Percentiles rank a stretch among this genome's conserved stretches.
phyloP scores from a whole-genome alignment of 2,797 vertebrate species.

The Scomberomorus guttatus region DNA sequence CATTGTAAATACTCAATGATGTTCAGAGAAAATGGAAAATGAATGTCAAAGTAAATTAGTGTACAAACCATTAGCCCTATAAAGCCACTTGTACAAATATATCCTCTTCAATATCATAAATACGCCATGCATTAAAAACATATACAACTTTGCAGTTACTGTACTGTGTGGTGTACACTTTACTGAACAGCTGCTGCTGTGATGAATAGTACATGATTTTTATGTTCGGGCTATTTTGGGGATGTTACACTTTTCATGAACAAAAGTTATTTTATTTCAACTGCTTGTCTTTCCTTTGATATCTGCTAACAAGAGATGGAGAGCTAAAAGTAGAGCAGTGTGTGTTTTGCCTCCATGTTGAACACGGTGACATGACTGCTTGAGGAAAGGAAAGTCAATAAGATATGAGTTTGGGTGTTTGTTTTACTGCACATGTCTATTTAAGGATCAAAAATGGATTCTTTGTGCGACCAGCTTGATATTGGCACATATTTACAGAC shows the following conservation, averaged over 20 bases:
- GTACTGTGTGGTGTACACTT: neutral
- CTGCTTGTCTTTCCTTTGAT: constrained; percentile 19
- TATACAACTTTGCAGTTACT: neutral
- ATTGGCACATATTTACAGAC: neutral
- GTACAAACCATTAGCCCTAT: constrained; percentile 2
- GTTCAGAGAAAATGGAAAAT: constrained; percentile 56
- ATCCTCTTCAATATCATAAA: neutral
- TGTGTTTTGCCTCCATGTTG: constrained; percentile 18
- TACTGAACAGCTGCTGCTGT: neutral
- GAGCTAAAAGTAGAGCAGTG: constrained; percentile 37
- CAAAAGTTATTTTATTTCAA: neutral
- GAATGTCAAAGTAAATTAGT: constrained; percentile 54
- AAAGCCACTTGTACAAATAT: constrained; percentile 18
- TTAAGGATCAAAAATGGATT: neutral
- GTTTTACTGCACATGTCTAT: constrained; percentile 26
- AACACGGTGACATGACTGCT: constrained; percentile 1
- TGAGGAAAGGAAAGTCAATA: constrained; percentile 17
- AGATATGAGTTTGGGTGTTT: constrained; percentile 20
- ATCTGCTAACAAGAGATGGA: constrained; percentile 8
- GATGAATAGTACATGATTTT: neutral
- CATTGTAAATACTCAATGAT: constrained; percentile 62
- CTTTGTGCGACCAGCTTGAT: neutral
- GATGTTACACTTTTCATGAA: neutral
- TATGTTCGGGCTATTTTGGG: neutral
- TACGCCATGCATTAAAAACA: constrained; percentile 16